Evolutionary conservation across 2,113 vertebrate genomes (phyloP).

Genomic region (Casuarius casuarius): DNA sequence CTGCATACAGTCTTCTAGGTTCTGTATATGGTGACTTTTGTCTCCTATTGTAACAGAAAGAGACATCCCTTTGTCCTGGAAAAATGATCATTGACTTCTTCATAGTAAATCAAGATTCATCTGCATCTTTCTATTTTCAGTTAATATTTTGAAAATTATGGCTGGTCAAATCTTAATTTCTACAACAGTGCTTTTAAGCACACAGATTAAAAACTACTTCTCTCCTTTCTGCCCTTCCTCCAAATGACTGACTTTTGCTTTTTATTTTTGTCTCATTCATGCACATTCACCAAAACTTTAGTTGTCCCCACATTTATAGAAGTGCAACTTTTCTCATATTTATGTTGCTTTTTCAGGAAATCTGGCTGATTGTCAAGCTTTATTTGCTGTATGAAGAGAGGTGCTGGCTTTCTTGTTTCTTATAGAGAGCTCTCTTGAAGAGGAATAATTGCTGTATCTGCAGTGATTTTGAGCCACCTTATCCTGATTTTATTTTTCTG

Average conservation of each 20-base stretch:
- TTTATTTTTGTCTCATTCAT: background rate
- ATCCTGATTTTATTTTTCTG: background rate
- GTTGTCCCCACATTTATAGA: background rate
- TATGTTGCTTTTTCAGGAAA: background rate
- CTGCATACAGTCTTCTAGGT: too few relatives aligned
- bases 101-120: background rate
- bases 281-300: rapidly evolving
- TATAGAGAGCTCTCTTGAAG: rapidly evolving
- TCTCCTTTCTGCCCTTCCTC: background rate
- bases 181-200: too few relatives aligned
- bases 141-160: rapidly evolving
- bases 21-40: rapidly evolving
- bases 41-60: background rate
- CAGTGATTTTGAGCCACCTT: too few relatives aligned
- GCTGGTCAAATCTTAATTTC: background rate
- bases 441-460: rapidly evolving
- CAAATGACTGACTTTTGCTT: background rate
- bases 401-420: background rate
- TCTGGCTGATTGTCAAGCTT: background rate
- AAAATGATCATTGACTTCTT: background rate
- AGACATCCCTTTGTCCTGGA: background rate
- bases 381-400: background rate
- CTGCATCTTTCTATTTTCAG: background rate
- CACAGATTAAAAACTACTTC: background rate
- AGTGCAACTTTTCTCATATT: rapidly evolving